phyloP scores from a whole-genome alignment of 2,888 invertebrate species.

The Dynastes tityus region DNA sequence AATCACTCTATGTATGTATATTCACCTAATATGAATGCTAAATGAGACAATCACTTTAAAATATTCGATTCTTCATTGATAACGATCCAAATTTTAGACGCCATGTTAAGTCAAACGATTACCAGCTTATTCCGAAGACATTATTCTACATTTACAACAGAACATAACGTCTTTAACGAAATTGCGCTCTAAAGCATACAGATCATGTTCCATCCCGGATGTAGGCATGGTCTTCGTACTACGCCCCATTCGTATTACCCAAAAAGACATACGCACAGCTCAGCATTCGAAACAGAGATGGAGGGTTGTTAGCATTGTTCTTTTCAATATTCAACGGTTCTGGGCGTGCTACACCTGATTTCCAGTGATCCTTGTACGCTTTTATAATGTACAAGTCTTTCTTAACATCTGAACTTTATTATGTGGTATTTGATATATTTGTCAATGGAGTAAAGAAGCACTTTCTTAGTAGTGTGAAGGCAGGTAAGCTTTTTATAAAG shows the following conservation, averaged over 20 bases:
- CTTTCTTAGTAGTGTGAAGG: constrained; percentile 7
- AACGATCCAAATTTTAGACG: too few relatives aligned
- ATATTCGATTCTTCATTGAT: too few relatives aligned
- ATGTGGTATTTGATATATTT: constrained; percentile 33
- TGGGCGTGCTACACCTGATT: constrained; percentile 66
- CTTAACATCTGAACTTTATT: constrained; percentile 29
- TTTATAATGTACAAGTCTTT: constrained; percentile 16
- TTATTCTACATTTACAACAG: too few relatives aligned
- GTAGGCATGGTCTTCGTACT: constrained; percentile 23
- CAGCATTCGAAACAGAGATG: constrained; percentile 42
- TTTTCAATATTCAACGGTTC: constrained; percentile 60
- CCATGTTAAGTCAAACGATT: too few relatives aligned
- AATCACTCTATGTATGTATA: too few relatives aligned
- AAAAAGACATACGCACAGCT: constrained; percentile 42
- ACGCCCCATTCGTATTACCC: constrained; percentile 38
- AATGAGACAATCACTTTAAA: too few relatives aligned
- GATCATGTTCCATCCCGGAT: constrained; percentile 29
- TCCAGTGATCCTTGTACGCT: constrained; percentile 61
- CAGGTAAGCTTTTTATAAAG: constrained; percentile 6
- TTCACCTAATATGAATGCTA: too few relatives aligned
- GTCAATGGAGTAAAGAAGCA: constrained; percentile 23
- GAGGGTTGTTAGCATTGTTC: constrained; percentile 51
- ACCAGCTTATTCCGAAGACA: too few relatives aligned
- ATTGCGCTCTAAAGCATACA: constrained; percentile 3
- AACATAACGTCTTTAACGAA: constrained; percentile 31